phyloP scores from a whole-genome alignment of 2,113 vertebrate species.

The Gadus macrocephalus region DNA sequence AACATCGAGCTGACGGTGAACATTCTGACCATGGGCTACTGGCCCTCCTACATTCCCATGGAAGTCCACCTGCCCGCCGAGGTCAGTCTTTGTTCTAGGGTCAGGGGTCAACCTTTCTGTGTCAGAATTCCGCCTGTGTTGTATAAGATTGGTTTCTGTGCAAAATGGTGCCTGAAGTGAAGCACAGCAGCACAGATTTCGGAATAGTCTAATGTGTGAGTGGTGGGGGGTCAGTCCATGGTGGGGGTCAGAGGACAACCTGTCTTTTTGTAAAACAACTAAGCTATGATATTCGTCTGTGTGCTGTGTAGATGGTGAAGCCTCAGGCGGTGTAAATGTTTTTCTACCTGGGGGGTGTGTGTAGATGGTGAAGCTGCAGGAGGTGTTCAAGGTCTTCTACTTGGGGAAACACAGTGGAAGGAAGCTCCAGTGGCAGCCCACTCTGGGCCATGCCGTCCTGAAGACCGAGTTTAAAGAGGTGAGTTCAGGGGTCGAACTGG shows the following conservation, averaged over 20 bases:
- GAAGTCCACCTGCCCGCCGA: slow-evolving; percentile 95
- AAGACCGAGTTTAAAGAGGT: slow-evolving; percentile 99
- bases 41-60: slow-evolving; percentile 98
- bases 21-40: slow-evolving; percentile 99
- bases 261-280: not conserved
- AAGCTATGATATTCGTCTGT: too few species aligned
- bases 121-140: too few species aligned
- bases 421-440: slow-evolving; percentile 98
- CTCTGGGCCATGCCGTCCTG: slow-evolving; percentile 93
- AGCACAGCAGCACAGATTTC: too few species aligned
- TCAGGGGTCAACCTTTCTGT: too few species aligned
- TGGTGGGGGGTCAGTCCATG: too few species aligned
- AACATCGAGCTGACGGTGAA: slow-evolving; percentile 98
- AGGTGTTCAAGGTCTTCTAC: slow-evolving; percentile 98
- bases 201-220: too few species aligned
- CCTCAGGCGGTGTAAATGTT: too few species aligned
- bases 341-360: not conserved
- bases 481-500: not conserved
- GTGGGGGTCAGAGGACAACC: too few species aligned
- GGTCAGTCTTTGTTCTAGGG: slow-evolving; percentile 61
- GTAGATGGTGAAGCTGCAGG: slow-evolving; percentile 98
- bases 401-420: slow-evolving; percentile 97
- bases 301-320: too few species aligned
- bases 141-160: too few species aligned
- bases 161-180: too few species aligned